Conservation (phyloP, 1,140 invertebrate genomes). For the Psilanteris sp. region DNA sequence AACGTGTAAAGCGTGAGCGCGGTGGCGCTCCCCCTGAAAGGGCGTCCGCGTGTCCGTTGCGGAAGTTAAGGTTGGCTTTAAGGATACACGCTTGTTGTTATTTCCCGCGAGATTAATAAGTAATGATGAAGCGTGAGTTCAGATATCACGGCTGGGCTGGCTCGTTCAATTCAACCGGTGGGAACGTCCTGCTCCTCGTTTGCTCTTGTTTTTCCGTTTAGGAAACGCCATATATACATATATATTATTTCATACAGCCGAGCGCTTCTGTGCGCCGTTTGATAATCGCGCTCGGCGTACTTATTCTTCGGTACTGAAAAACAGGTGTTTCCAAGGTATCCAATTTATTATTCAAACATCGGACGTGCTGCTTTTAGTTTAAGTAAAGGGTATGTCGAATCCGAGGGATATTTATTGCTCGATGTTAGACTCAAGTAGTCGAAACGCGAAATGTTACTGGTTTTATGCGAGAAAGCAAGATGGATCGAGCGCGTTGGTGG, state of each 20-base stretch:
- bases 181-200: slow-evolving; percentile 64
- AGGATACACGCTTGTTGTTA: slow-evolving; percentile 54
- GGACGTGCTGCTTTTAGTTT: no score
- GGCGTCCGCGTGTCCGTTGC: slow-evolving; percentile 32
- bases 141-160: slow-evolving; percentile 55
- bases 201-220: slow-evolving; percentile 55
- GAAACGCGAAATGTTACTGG: no score
- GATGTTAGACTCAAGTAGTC: no score
- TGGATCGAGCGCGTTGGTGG: no score
- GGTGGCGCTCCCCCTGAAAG: slow-evolving; percentile 5
- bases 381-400: no score
- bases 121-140: slow-evolving; percentile 60
- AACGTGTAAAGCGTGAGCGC: slow-evolving; percentile 14
- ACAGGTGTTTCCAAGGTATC: no score
- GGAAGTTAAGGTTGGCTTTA: slow-evolving; percentile 55
- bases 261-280: neutral
- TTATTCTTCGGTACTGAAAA: no score
- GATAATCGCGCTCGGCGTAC: neutral
- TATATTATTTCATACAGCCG: slow-evolving; percentile 30
- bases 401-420: no score
- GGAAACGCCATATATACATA: slow-evolving; percentile 37
- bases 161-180: slow-evolving; percentile 65
- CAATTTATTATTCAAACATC: no score
- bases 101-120: slow-evolving; percentile 64
- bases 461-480: no score